These are phyloP conservation scores for Heliopora coerulea DNA, from an alignment of 92 coral and sea anemone species.

Conservation along the genomic window DNA sequence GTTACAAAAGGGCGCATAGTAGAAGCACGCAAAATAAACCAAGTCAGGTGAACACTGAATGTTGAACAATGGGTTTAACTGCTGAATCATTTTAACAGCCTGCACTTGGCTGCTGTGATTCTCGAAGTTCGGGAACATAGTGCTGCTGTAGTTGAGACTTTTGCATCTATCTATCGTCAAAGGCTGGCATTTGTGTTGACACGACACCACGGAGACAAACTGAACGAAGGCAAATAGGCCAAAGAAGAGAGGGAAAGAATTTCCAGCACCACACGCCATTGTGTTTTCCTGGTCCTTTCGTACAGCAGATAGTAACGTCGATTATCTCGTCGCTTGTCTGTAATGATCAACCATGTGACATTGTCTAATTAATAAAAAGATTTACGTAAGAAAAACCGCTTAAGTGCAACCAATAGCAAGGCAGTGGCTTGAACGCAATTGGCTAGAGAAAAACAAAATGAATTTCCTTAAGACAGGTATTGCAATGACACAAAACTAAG, in stretches of 20 bases:
- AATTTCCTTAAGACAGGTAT: no score
- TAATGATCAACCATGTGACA: no score
- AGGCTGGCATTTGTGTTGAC: conserved; percentile 67
- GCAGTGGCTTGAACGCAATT: no score
- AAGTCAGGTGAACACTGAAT: conserved; percentile 82
- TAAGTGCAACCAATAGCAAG: no score
- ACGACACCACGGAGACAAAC: conserved; percentile 1
- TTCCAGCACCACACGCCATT: conserved; percentile 16
- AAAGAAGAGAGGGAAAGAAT: not conserved
- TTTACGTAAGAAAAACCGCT: no score
- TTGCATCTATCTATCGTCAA: conserved; percentile 77
- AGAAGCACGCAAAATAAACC: conserved; percentile 85
- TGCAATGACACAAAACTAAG: no score
- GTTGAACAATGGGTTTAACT: conserved; percentile 82
- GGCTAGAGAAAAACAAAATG: no score
- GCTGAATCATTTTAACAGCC: conserved; percentile 81
- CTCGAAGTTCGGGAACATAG: conserved; percentile 85
- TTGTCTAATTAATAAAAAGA: no score
- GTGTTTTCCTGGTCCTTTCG: no score
- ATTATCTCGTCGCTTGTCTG: no score
- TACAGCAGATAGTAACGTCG: no score
- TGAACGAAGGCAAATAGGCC: not conserved
- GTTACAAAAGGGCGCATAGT: conserved; percentile 90
- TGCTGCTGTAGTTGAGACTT: conserved; percentile 78
- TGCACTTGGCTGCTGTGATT: conserved; percentile 87